These are phyloP conservation scores for Psittacula cyanocephala DNA, from an alignment of 2,113 vertebrate genomes.

Conservation along the genomic window DNA sequence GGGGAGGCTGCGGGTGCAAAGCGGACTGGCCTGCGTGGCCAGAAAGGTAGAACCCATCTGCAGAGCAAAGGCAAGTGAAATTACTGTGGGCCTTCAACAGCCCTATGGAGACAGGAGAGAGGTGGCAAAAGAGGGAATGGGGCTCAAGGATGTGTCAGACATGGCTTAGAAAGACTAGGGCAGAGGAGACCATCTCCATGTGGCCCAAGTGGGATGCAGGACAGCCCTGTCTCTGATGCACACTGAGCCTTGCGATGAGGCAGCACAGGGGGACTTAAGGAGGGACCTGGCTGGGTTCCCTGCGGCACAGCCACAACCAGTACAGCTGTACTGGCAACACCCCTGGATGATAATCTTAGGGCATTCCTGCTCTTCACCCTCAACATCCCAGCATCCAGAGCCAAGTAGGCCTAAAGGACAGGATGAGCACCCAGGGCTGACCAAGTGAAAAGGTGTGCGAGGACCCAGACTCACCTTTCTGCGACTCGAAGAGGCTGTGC, in stretches of 20 bases:
- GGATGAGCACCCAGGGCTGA: neutral
- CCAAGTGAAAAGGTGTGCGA: accelerated
- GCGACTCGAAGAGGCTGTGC: constrained; percentile 89
- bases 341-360: neutral
- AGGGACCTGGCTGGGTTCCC: neutral
- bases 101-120: neutral
- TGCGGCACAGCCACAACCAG: neutral
- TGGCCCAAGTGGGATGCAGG: neutral
- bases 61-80: neutral
- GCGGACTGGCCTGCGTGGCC: constrained; percentile 73
- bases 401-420: neutral
- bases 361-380: neutral
- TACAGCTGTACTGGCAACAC: neutral
- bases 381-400: neutral
- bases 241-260: neutral
- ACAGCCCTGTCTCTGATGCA: neutral
- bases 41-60: constrained; percentile 92
- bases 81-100: neutral
- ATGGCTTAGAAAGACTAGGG: neutral
- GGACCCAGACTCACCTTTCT: constrained; percentile 86
- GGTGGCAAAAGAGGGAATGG: accelerated
- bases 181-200: neutral
- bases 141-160: neutral
- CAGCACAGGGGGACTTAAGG: neutral
- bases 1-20: constrained; percentile 79